Percentiles rank a stretch among this genome's conserved stretches.
phyloP scores from a whole-genome alignment of 92 coral and sea anemone genomes.

The Heteractis magnifica region DNA sequence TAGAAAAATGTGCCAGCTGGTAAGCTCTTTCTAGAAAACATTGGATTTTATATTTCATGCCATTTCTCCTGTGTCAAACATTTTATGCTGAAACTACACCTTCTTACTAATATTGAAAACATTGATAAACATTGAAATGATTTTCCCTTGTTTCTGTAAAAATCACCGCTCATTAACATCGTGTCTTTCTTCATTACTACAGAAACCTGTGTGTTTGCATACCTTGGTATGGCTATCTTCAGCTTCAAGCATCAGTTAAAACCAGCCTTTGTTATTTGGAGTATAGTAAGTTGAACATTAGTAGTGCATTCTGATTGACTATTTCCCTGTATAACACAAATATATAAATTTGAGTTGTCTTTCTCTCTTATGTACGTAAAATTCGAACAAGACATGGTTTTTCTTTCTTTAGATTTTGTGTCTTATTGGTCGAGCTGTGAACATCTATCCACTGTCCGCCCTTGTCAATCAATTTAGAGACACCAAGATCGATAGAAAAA shows the following conservation, averaged over 20 bases:
- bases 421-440: constrained; percentile 82
- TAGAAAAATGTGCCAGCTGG: too few relatives aligned
- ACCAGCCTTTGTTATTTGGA: constrained; percentile 96
- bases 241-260: constrained; percentile 88
- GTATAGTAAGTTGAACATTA: constrained; percentile 68
- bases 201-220: constrained; percentile 98
- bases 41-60: too few relatives aligned
- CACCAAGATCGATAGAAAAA: constrained; percentile 73
- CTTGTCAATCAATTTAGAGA: constrained; percentile 92
- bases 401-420: constrained; percentile 71
- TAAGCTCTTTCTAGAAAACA: too few relatives aligned
- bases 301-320: neutral
- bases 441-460: constrained; percentile 88
- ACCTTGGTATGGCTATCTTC: constrained; percentile 98
- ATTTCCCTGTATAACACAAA: too few relatives aligned
- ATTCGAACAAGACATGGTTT: neutral
- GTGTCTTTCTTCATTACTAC: neutral
- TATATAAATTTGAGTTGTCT: too few relatives aligned
- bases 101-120: too few relatives aligned
- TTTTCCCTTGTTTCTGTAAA: too few relatives aligned
- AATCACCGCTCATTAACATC: too few relatives aligned
- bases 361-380: too few relatives aligned
- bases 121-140: too few relatives aligned
- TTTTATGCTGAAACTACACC: too few relatives aligned
- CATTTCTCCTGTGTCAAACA: too few relatives aligned